These are phyloP conservation scores for Thera britannica DNA, from an alignment of 2,888 invertebrate genomes.

Conservation along the genomic window DNA sequence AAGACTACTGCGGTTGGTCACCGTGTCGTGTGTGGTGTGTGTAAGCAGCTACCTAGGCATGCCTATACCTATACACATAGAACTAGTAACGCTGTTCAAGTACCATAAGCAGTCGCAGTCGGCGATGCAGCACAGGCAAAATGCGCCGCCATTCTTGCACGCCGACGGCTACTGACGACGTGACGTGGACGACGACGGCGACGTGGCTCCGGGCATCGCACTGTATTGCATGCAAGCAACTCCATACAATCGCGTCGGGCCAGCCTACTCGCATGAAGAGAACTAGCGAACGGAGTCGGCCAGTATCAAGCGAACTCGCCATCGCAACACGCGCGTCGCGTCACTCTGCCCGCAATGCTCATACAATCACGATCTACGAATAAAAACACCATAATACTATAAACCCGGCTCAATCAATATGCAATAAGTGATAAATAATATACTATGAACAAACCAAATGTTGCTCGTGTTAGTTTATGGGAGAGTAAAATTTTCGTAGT, in stretches of 20 bases:
- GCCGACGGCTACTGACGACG: not conserved
- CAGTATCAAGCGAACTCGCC: constrained; percentile 31
- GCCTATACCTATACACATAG: not conserved
- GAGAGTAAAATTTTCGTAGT: constrained; percentile 41
- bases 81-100: constrained; percentile 1
- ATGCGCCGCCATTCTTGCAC: not conserved
- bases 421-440: constrained; percentile 46
- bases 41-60: constrained; percentile 1
- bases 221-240: constrained; percentile 13
- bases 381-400: constrained; percentile 53
- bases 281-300: not conserved
- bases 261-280: not conserved
- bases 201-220: constrained; percentile 3
- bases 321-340: constrained; percentile 25
- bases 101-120: not conserved
- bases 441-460: constrained; percentile 40
- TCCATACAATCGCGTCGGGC: constrained; percentile 1
- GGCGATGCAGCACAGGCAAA: constrained; percentile 17
- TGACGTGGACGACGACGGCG: not conserved
- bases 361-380: constrained; percentile 40
- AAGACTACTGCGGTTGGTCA: constrained; percentile 28
- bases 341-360: constrained; percentile 25
- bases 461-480: constrained; percentile 38
- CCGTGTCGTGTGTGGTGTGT: constrained; percentile 12
- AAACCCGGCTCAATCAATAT: constrained; percentile 49